Percentiles rank a stretch among this genome's conserved stretches.
These are phyloP conservation scores for Torymus auratus DNA, from an alignment of 2,888 invertebrate species.

Conservation along the genomic window DNA sequence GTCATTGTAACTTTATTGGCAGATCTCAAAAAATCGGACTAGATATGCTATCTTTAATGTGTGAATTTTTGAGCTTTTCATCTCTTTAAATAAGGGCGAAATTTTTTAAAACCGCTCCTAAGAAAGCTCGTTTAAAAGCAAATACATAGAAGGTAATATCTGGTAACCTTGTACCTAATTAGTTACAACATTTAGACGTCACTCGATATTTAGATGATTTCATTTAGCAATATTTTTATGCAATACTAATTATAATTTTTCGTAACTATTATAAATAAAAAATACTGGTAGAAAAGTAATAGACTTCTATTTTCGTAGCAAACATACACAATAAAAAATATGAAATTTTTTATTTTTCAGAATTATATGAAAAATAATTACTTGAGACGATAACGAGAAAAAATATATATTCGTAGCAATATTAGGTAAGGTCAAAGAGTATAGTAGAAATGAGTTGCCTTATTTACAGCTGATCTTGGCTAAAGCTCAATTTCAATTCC, in stretches of 20 bases:
- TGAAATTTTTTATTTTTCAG: conserved; percentile 33
- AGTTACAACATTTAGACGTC: conserved; percentile 14
- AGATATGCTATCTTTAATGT: conserved; percentile 39
- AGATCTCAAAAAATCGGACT: conserved; percentile 47
- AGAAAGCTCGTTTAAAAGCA: conserved; percentile 9
- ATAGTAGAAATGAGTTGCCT: conserved; percentile 20
- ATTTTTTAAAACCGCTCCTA: neutral
- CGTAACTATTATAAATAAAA: neutral
- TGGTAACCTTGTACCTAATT: neutral
- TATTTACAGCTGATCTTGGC: conserved; percentile 3
- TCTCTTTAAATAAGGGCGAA: neutral
- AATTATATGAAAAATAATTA: neutral
- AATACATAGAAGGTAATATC: conserved; percentile 15
- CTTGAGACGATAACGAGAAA: conserved; percentile 8
- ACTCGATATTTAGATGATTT: conserved; percentile 1
- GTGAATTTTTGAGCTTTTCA: conserved; percentile 28
- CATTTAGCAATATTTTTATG: neutral
- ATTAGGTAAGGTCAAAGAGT: conserved; percentile 20
- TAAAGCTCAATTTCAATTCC: conserved; percentile 19
- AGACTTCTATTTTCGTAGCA: conserved; percentile 24
- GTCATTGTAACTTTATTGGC: conserved; percentile 22
- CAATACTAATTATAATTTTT: neutral
- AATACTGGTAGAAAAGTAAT: conserved; percentile 45
- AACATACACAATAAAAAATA: conserved; percentile 36
- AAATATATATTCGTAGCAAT: conserved; percentile 3